Evolutionary conservation across 2,797 vertebrate species (phyloP), one percentile per base, ranked within the genome.

Genomic region (Schizothorax lantsangensis): DNA sequence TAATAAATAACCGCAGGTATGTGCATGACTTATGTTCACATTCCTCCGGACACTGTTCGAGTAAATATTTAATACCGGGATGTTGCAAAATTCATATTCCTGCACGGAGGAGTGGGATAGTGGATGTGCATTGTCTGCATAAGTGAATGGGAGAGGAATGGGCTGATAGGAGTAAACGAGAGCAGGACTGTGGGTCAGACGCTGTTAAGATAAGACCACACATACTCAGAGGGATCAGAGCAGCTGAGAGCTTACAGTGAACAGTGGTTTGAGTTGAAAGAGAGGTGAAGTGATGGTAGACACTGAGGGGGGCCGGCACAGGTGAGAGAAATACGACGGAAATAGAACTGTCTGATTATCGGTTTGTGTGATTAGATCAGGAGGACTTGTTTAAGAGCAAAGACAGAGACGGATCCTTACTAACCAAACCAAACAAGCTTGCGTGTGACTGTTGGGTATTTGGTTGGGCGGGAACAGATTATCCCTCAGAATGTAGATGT

Each of bases 21-120:
- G 69, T 36, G 66, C 26, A 73, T 49, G 82, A 80, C 89, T 87
- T 81, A 80, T 81, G 78, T 23, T 54, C 79, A 73, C 81, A 71
- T 84, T 72, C 45, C 40, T 68, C 71, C 80, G 72, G n/a, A 79
- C 71, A 82, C 33, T 72, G 72, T 66, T 52, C 12, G 74, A 69
- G 79, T 90, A 87, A 90, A 90, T 89, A 88, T 90, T 90, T 90
- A 85, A 90, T 90, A 88, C 43, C 5, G 10, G 36, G 38, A 79
- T 87, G 87, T 85, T 90, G 89, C 69, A 88, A 89, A 87, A 90
- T 88, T 89, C 71, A 87, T 88, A 86, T 62, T 52, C 73, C 81
- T 33, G 73, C 77, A 84, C 30, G 30, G 47, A 59, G 81, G 83
- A 80, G 84, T 66, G 74, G 40, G 79, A 59, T 71, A 12, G 73